Evolutionary conservation across 2,113 vertebrate species (phyloP).

Genomic region (Gobio gobio): DNA sequence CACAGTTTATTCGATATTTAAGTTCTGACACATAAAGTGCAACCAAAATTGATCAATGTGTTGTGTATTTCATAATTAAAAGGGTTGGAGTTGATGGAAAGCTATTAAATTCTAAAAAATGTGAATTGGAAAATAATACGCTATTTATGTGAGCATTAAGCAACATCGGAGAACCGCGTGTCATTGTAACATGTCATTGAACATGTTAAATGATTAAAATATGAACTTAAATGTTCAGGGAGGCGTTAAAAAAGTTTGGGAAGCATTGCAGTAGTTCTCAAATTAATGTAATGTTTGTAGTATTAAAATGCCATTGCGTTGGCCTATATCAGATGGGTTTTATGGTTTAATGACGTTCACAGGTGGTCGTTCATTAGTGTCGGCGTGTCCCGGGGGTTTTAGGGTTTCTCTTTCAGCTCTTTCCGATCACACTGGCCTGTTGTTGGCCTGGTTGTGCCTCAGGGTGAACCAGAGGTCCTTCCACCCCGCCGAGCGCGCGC

Average conservation of each 20-base stretch:
- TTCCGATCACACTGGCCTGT: conserved; percentile 41
- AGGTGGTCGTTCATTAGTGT: neutral
- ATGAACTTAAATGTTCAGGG: too few species aligned
- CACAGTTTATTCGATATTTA: too few species aligned
- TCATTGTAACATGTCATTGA: too few species aligned
- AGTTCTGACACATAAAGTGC: too few species aligned
- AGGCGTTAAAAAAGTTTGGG: too few species aligned
- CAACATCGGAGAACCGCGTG: too few species aligned
- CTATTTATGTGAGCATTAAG: too few species aligned
- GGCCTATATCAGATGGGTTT: neutral
- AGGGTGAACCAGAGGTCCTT: conserved; percentile 26
- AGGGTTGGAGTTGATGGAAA: neutral
- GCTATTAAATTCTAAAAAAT: neutral
- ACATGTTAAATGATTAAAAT: too few species aligned
- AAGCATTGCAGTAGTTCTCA: too few species aligned
- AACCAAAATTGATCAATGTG: neutral
- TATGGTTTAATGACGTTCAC: neutral
- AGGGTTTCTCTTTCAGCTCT: conserved; percentile 32
- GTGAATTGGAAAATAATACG: neutral
- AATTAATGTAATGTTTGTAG: too few species aligned
- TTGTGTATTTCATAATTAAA: neutral
- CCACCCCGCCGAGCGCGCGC: neutral
- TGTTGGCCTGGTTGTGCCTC: conserved; percentile 33
- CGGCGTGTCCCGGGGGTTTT: neutral
- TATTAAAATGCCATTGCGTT: neutral